Conservation (phyloP, 2,888 invertebrate genomes). For the Epinotia demarniana region DNA sequence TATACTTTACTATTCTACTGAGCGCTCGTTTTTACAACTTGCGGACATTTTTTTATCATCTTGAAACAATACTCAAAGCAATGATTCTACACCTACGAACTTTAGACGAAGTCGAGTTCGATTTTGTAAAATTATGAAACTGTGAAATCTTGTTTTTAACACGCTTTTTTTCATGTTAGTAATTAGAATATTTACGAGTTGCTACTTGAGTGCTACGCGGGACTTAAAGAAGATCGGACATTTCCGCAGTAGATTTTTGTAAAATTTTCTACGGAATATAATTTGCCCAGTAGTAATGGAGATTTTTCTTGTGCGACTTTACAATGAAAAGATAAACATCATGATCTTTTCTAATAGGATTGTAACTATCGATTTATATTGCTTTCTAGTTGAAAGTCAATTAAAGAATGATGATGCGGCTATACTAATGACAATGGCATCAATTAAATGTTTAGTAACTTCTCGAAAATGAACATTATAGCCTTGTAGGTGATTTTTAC, state of each 20-base stretch:
- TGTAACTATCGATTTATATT: background rate
- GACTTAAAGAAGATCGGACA: background rate
- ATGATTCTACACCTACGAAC: background rate
- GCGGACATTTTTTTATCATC: background rate
- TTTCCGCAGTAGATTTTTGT: background rate
- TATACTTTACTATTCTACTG: background rate
- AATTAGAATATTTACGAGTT: background rate
- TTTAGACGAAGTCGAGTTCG: too few relatives aligned
- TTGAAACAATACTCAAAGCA: background rate
- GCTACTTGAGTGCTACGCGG: background rate
- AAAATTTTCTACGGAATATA: background rate
- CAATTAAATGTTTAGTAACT: background rate
- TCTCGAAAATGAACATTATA: background rate
- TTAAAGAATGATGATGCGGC: background rate
- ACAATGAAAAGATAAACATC: background rate
- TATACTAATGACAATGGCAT: background rate
- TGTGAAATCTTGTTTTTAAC: background rate
- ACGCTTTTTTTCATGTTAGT: background rate
- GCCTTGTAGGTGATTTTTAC: background rate
- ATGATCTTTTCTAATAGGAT: background rate
- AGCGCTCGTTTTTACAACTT: background rate
- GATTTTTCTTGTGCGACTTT: background rate
- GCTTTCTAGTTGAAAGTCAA: background rate
- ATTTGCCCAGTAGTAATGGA: background rate
- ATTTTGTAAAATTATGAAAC: background rate